phyloP scores from a whole-genome alignment of 2,888 invertebrate genomes.

The Ectropis crepuscularia region DNA sequence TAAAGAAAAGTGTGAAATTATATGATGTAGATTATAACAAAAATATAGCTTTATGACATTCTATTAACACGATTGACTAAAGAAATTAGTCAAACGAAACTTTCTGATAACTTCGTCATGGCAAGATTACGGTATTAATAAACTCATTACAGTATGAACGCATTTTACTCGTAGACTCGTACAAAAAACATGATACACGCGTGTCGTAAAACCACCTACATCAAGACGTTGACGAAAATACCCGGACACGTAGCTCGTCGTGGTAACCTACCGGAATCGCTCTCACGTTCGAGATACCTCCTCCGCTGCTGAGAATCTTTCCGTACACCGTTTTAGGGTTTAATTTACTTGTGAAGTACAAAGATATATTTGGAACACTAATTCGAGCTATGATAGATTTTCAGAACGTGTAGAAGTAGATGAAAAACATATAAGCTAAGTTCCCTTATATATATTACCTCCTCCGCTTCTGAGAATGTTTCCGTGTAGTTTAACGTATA shows the following conservation, averaged over 20 bases:
- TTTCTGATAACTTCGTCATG: conserved; percentile 21
- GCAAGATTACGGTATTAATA: conserved; percentile 39
- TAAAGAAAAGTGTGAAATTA: too few relatives aligned
- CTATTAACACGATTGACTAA: not conserved
- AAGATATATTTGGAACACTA: conserved; percentile 4
- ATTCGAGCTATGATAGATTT: not conserved
- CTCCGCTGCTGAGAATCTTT: conserved; percentile 46
- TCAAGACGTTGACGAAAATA: conserved; percentile 59
- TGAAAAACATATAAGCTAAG: too few relatives aligned
- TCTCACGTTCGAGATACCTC: conserved; percentile 49
- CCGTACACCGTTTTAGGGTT: conserved; percentile 30
- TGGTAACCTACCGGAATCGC: conserved; percentile 48
- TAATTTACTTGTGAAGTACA: conserved; percentile 7
- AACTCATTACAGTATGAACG: conserved; percentile 48
- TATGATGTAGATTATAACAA: too few relatives aligned
- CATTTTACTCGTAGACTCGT: conserved; percentile 44
- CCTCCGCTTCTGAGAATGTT: too few relatives aligned
- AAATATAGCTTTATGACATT: too few relatives aligned
- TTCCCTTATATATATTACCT: too few relatives aligned
- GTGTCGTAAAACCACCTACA: conserved; percentile 59
- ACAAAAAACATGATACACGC: conserved; percentile 50
- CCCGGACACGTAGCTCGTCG: conserved; percentile 52
- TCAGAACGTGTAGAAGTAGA: not conserved
- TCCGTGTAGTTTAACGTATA: too few relatives aligned
- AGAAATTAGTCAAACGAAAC: not conserved